A percentile compares a stretch with the other conserved stretches of the same genome.
phyloP scores from a whole-genome alignment of 2,113 vertebrate species.

The Apistogramma diplotaenia region DNA sequence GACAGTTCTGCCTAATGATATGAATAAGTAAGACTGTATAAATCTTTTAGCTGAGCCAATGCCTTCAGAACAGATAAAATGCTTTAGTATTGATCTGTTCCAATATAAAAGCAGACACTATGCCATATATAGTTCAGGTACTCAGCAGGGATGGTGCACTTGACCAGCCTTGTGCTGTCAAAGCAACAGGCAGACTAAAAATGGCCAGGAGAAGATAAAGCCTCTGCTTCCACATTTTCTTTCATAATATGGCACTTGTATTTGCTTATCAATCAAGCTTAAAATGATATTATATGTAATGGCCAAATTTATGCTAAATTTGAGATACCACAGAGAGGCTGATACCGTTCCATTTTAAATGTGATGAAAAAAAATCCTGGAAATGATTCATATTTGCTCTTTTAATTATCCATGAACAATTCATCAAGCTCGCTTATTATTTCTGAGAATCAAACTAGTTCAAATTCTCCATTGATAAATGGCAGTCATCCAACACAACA shows the following conservation, averaged over 20 bases:
- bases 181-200: constrained; percentile 6
- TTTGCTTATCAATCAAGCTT: neutral
- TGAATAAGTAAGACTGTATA: constrained; percentile 3
- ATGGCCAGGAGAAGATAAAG: neutral
- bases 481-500: neutral
- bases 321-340: neutral
- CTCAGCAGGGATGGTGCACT: neutral
- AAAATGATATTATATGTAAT: neutral
- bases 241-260: neutral
- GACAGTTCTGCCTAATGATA: constrained; percentile 6
- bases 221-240: neutral
- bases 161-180: neutral
- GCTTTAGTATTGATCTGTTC: constrained; percentile 42
- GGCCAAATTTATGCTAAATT: neutral
- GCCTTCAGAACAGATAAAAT: constrained; percentile 19
- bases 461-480: neutral
- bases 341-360: neutral
- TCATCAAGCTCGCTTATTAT: neutral
- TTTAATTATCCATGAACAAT: neutral
- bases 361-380: neutral
- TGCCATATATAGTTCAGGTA: neutral
- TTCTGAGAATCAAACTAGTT: neutral
- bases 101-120: constrained; percentile 14
- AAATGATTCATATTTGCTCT: neutral
- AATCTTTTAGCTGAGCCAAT: constrained; percentile 15